Evolutionary conservation across 1,140 invertebrate genomes (phyloP), one percentile per base, ranked within the genome.

Genomic region (Venustaconcha ellipsiformis): DNA sequence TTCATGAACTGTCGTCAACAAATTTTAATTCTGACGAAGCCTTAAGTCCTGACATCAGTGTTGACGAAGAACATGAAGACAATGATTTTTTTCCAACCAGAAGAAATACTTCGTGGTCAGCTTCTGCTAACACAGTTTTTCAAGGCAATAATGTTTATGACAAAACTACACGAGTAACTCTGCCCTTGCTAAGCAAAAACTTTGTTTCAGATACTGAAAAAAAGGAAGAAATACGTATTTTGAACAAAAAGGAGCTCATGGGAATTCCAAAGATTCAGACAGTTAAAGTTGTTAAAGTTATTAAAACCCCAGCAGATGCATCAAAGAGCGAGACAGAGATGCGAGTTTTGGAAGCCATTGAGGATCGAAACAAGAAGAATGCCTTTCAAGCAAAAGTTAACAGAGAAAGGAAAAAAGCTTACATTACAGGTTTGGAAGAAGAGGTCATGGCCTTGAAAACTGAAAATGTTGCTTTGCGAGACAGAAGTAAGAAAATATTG

Each of bases 361-460:
- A 84, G 48, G 82, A 84, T 18, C 76, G 80, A 71, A 88, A 84
- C 70, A 79, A 78, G 60, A 88, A 88, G 75, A 88, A 88, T 85
- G 87, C 87, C 37, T 65, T 81, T 48, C 82, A 87, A 66, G 87
- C 87, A 12, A 87, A 86, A 78, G n/a, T 84, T 1, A 88, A 88
- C 64, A 69, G 88, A 23, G 82, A 87, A 72, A 89, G 85, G 78
- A 89, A 89, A 71, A 89, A 89, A 80, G 76, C 65, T 0, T 88
- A 87, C 66, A 82, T 89, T 2, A 80, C 82, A 65, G 76, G 70
- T 55, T 65, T 89, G 20, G 87, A 89, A 67, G 67, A 84, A 26
- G 79, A 87, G 62, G 77, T 87, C 67, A 76, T 80, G 20, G 57
- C 75, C 14, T 64, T 86, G 14, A 82, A 80, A 66, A 69, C 63